phyloP scores from a whole-genome alignment of 1,140 invertebrate genomes.

The Caligus rogercresseyi region DNA sequence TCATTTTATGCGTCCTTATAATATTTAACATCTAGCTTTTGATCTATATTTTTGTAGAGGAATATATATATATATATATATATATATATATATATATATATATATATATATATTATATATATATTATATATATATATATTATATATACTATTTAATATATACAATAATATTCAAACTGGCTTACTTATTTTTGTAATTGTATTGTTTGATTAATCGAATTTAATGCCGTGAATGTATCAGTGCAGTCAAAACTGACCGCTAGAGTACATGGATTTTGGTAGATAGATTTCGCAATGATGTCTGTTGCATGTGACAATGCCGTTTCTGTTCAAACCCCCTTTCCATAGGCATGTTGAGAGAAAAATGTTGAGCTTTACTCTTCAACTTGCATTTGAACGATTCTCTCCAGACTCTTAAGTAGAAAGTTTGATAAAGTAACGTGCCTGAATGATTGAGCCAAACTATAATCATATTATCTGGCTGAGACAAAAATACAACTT shows the following conservation, averaged over 20 bases:
- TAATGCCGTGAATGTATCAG: not conserved
- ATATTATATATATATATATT: too few relatives aligned
- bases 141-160: too few relatives aligned
- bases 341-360: not conserved
- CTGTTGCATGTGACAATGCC: not conserved
- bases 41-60: too few relatives aligned
- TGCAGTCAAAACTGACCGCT: not conserved
- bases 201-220: not conserved
- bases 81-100: too few relatives aligned
- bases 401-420: not conserved
- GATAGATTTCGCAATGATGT: not conserved
- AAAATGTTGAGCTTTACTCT: not conserved
- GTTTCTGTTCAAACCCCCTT: not conserved
- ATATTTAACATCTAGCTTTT: too few relatives aligned
- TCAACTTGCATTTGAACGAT: not conserved
- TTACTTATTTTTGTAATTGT: not conserved
- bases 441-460: too few relatives aligned
- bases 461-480: too few relatives aligned
- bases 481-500: too few relatives aligned
- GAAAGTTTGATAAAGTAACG: too few relatives aligned
- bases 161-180: not conserved
- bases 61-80: too few relatives aligned
- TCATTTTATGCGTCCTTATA: too few relatives aligned
- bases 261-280: not conserved
- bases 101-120: too few relatives aligned